Evolutionary conservation across 1,140 invertebrate genomes (phyloP).

Genomic region (Diuraphis noxia): DNA sequence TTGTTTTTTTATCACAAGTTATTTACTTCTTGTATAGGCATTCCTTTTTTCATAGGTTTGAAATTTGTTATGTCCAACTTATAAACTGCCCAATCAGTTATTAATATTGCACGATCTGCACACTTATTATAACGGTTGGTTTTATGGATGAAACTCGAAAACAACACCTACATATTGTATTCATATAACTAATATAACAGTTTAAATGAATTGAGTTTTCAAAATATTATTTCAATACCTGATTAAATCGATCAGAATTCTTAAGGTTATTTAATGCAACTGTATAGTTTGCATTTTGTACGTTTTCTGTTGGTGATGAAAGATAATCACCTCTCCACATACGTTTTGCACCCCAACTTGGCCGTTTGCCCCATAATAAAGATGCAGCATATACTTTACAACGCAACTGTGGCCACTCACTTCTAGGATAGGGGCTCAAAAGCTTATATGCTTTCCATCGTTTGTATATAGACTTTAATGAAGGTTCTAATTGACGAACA

Average conservation of each 20-base stretch:
- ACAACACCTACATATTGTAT: constrained; percentile 61
- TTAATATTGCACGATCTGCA: constrained; percentile 82
- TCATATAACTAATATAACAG: neutral
- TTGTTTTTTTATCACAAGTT: constrained; percentile 14
- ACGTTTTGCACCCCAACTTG: constrained; percentile 80
- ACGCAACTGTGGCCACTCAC: constrained; percentile 83
- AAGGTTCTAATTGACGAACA: constrained; percentile 64
- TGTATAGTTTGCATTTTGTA: constrained; percentile 71
- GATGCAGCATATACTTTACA: constrained; percentile 79
- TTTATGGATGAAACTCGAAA: constrained; percentile 66
- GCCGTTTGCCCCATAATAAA: constrained; percentile 73
- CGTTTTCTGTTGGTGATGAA: constrained; percentile 75
- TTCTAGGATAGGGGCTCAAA: constrained; percentile 75
- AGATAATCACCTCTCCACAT: constrained; percentile 94
- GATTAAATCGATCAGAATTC: constrained; percentile 72
- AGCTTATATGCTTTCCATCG: constrained; percentile 90
- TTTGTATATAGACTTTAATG: constrained; percentile 68
- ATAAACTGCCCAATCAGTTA: constrained; percentile 86
- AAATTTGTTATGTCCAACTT: constrained; percentile 89
- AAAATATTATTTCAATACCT: constrained; percentile 60
- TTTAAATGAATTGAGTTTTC: constrained; percentile 55
- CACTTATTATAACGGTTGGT: constrained; percentile 81
- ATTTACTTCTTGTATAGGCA: constrained; percentile 75
- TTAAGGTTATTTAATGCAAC: constrained; percentile 72
- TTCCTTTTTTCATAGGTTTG: constrained; percentile 82